Evolutionary conservation across 2,888 invertebrate genomes (phyloP).

Genomic region (Spilosoma lubricipeda): DNA sequence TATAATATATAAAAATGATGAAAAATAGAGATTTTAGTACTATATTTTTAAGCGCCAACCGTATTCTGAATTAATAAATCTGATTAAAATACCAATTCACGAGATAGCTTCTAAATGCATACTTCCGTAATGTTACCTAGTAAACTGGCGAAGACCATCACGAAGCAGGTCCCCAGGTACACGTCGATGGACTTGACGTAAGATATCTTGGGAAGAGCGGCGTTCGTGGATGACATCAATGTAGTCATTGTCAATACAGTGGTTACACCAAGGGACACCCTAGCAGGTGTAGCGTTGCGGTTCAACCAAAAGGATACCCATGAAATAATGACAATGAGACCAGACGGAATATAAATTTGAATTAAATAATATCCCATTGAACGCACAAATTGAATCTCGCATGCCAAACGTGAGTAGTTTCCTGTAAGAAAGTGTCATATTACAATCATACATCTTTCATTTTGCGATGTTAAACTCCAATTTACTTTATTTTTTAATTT

Average conservation of each 20-base stretch:
- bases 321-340: conserved; percentile 98
- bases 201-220: conserved; percentile 98
- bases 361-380: conserved; percentile 99
- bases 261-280: conserved; percentile 97
- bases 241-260: conserved; percentile 99
- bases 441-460: conserved; percentile 18
- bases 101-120: conserved; percentile 1
- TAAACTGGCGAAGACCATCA: conserved; percentile 99
- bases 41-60: not conserved
- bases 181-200: conserved; percentile 99
- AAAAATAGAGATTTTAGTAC: too few species aligned
- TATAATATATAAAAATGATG: too few species aligned
- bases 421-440: conserved; percentile 85
- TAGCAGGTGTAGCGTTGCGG: conserved; percentile 97
- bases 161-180: conserved; percentile 98
- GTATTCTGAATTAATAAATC: not conserved
- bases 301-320: conserved; percentile 99
- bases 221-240: conserved; percentile 98
- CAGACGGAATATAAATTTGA: conserved; percentile 99
- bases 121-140: conserved; percentile 88
- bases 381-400: conserved; percentile 98
- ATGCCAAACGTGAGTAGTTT: conserved; percentile 98
- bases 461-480: conserved; percentile 5
- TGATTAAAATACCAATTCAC: not conserved
- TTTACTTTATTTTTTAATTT: not conserved